Conservation (phyloP, 1,140 invertebrate species). For the Drosophila parabipectinata region DNA sequence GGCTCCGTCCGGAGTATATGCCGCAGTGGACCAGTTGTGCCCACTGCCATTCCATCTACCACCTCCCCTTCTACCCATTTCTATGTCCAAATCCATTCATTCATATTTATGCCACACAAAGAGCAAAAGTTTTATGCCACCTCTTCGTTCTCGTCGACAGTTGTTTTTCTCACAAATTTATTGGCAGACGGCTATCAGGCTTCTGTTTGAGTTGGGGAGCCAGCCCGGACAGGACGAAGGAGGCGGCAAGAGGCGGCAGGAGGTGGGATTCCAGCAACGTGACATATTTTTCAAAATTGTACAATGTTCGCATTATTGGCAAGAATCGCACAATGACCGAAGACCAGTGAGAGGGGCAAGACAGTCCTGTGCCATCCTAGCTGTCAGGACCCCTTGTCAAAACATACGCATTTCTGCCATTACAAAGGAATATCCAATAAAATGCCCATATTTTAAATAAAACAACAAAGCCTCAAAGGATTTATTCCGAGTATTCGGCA, state of each 20-base stretch:
- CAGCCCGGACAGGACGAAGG: no score
- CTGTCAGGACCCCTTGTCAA: constrained; percentile 45
- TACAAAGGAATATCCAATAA: constrained; percentile 21
- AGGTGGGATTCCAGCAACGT: constrained; percentile 42
- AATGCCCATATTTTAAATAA: constrained; percentile 11
- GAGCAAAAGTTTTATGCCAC: constrained; percentile 73
- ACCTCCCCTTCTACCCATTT: no score
- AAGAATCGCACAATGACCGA: constrained; percentile 42
- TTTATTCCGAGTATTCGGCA: not conserved
- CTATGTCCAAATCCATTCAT: constrained; percentile 62
- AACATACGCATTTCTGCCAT: constrained; percentile 31
- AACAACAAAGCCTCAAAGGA: not conserved
- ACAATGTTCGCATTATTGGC: constrained; percentile 68
- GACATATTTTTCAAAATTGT: constrained; percentile 70
- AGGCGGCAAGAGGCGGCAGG: not conserved
- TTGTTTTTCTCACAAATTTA: constrained; percentile 75
- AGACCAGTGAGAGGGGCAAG: not conserved
- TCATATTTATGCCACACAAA: constrained; percentile 75
- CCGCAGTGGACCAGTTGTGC: constrained; percentile 40
- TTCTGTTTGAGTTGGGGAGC: constrained; percentile 42
- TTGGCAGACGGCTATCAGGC: constrained; percentile 69
- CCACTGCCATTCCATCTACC: constrained; percentile 5
- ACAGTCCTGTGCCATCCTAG: not conserved
- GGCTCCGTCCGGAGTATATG: constrained; percentile 11
- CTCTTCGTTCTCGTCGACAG: constrained; percentile 64